A percentile compares a stretch with the other conserved stretches of the same genome.
These are phyloP conservation scores for Myotis myotis DNA, from an alignment of 2,797 vertebrate genomes.

Conservation along the genomic window DNA sequence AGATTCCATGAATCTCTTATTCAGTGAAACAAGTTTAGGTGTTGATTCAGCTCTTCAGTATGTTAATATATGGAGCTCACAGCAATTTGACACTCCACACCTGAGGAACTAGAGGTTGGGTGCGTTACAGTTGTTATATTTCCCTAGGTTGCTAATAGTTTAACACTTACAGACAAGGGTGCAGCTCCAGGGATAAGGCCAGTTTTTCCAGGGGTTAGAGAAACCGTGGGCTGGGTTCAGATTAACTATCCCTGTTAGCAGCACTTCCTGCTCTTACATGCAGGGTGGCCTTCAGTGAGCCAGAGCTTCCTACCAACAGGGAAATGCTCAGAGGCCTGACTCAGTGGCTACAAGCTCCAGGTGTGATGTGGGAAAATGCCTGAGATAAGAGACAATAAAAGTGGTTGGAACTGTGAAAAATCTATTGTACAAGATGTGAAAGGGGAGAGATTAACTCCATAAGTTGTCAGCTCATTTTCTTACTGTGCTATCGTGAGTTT, in stretches of 20 bases:
- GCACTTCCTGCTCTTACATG: slow-evolving; percentile 52
- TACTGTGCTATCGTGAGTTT: slow-evolving; percentile 71
- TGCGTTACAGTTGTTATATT: slow-evolving; percentile 75
- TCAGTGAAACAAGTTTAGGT: slow-evolving; percentile 80
- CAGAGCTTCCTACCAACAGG: slow-evolving; percentile 58
- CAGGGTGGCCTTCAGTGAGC: slow-evolving; percentile 54
- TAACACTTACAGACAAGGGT: slow-evolving; percentile 78
- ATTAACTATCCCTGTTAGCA: slow-evolving; percentile 69
- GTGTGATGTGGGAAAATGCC: slow-evolving; percentile 64
- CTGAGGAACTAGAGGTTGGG: slow-evolving; percentile 80
- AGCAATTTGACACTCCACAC: slow-evolving; percentile 78
- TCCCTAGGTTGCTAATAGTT: slow-evolving; percentile 74
- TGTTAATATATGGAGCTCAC: slow-evolving; percentile 81
- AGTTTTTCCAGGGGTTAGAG: slow-evolving; percentile 75
- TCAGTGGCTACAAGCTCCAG: slow-evolving; percentile 71
- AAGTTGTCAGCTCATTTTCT: slow-evolving; percentile 78
- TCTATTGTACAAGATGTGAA: slow-evolving; percentile 57
- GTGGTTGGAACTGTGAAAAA: slow-evolving; percentile 71
- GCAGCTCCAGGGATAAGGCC: slow-evolving; percentile 68
- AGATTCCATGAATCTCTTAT: slow-evolving; percentile 80
- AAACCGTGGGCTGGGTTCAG: slow-evolving; percentile 63
- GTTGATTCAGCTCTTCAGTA: slow-evolving; percentile 83
- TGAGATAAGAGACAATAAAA: slow-evolving; percentile 71
- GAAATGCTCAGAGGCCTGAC: slow-evolving; percentile 63
- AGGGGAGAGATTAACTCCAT: slow-evolving; percentile 67